A percentile compares a stretch with the other conserved stretches of the same genome.
Conservation (phyloP, 2,113 vertebrate species). For the Lepus americanus region DNA sequence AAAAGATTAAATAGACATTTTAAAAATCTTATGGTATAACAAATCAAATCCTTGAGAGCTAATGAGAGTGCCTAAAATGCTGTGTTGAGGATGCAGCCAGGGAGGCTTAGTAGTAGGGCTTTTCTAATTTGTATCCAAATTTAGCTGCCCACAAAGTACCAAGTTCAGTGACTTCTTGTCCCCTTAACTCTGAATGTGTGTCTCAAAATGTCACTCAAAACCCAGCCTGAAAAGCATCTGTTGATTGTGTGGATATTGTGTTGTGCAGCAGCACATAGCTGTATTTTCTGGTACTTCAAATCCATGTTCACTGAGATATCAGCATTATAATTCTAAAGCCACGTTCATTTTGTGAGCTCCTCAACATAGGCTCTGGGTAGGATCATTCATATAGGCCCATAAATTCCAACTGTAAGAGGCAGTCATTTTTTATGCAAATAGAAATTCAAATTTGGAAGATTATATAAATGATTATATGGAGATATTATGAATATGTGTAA, state of each 20-base stretch:
- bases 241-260: neutral
- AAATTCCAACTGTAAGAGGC: neutral
- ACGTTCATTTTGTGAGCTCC: neutral
- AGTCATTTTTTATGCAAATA: neutral
- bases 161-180: neutral
- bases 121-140: neutral
- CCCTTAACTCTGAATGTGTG: neutral
- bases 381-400: neutral
- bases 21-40: neutral
- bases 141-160: neutral
- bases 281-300: neutral
- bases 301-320: neutral
- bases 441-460: neutral
- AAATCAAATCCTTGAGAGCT: neutral
- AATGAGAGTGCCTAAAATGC: neutral
- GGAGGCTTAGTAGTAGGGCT: neutral
- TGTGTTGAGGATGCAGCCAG: neutral
- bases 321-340: neutral
- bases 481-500: neutral
- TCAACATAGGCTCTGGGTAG: neutral
- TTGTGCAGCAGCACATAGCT: neutral
- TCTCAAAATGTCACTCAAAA: neutral
- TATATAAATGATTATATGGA: too few relatives aligned
- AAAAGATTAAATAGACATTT: neutral
- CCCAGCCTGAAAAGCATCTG: neutral